Evolutionary conservation across 2,888 invertebrate species (phyloP).

Genomic region (Lamellibrachia satsuma): DNA sequence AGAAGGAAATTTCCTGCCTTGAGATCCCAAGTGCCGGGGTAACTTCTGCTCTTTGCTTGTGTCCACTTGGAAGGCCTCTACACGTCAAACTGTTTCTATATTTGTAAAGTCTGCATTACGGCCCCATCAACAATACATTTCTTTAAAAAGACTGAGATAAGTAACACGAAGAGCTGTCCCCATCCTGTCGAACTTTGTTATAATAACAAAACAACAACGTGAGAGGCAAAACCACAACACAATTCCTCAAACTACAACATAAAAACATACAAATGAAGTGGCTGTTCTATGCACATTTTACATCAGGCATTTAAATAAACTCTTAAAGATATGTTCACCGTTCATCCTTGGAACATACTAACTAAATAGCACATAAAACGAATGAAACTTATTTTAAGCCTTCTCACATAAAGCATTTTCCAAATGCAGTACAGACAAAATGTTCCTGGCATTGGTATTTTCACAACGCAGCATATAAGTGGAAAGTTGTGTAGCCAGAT

Average conservation of each 20-base stretch:
- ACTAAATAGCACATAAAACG: not conserved
- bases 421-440: not conserved
- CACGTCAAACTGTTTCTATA: not conserved
- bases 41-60: too few species aligned
- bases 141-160: not conserved
- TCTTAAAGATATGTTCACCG: constrained; percentile 7
- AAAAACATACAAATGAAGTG: not conserved
- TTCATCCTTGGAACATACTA: not conserved
- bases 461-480: too few species aligned
- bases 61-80: too few species aligned
- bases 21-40: too few species aligned
- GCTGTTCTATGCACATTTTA: not conserved
- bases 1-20: too few species aligned
- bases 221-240: not conserved
- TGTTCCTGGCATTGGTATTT: not conserved
- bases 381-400: constrained; percentile 8
- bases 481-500: not conserved
- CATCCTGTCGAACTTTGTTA: not conserved
- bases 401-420: not conserved
- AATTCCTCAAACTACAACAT: not conserved
- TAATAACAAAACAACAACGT: not conserved
- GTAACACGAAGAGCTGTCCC: not conserved
- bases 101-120: not conserved
- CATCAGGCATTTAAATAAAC: not conserved
- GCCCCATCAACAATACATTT: not conserved